Percentiles rank a stretch among this genome's conserved stretches.
Evolutionary conservation across 2,888 invertebrate genomes (phyloP).

Genomic region (Vannuccia rotundouncinata): DNA sequence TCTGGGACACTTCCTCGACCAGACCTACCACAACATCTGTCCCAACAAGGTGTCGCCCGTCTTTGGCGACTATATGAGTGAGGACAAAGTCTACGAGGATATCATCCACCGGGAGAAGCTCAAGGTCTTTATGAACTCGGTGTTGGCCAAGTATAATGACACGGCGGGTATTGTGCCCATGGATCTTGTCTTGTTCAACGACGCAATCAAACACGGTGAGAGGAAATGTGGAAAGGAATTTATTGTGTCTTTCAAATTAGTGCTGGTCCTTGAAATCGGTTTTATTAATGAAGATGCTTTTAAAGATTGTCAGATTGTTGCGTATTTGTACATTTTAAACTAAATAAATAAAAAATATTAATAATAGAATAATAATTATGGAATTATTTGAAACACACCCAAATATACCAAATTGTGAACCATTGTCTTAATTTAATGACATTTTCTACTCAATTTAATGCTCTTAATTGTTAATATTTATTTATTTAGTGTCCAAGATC

Average conservation of each 20-base stretch:
- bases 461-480: no score
- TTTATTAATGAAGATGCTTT: background rate
- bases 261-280: no score
- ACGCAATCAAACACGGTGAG: constrained; percentile 71
- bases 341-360: no score
- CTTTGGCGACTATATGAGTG: constrained; percentile 70
- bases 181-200: constrained; percentile 75
- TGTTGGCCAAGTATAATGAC: constrained; percentile 72
- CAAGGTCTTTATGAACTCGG: constrained; percentile 61
- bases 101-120: constrained; percentile 63
- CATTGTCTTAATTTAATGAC: no score
- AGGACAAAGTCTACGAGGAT: constrained; percentile 72
- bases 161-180: constrained; percentile 71
- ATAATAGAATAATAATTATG: no score
- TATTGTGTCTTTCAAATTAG: background rate
- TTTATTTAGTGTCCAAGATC: constrained; percentile 67
- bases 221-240: background rate
- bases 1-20: constrained; percentile 71
- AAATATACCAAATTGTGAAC: no score
- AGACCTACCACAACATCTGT: constrained; percentile 72
- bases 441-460: no score
- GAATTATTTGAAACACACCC: no score
- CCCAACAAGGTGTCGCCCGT: constrained; percentile 65
- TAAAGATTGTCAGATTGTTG: no score
- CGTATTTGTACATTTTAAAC: no score